Conservation (phyloP, 2,888 invertebrate genomes). For the Amblyjoppa fuscipennis region DNA sequence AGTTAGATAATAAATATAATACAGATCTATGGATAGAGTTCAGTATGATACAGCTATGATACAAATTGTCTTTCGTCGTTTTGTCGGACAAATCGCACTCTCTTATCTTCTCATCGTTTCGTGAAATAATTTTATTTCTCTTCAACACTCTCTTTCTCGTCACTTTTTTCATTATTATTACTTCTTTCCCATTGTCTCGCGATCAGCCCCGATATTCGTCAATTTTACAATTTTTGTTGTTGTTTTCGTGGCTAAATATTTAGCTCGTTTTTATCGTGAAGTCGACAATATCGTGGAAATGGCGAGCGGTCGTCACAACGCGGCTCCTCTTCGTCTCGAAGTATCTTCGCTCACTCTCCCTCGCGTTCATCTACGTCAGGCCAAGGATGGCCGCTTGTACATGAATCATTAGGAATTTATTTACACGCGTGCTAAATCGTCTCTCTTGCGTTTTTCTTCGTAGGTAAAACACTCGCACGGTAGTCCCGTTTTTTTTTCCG, state of each 20-base stretch:
- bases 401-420: slow-evolving; percentile 84
- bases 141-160: slow-evolving; percentile 22
- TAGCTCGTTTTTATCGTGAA: slow-evolving; percentile 2
- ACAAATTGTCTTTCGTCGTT: slow-evolving; percentile 78
- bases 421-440: slow-evolving; percentile 83
- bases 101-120: slow-evolving; percentile 59
- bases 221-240: not conserved
- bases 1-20: slow-evolving; percentile 82
- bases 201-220: slow-evolving; percentile 52
- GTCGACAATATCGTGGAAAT: slow-evolving; percentile 41
- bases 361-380: slow-evolving; percentile 65
- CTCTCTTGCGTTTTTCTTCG: slow-evolving; percentile 56
- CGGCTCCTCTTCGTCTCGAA: slow-evolving; percentile 18
- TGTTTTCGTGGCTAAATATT: not conserved
- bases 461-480: slow-evolving; percentile 28
- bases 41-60: slow-evolving; percentile 84
- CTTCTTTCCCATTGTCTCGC: slow-evolving; percentile 32
- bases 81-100: slow-evolving; percentile 68
- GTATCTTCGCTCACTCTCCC: slow-evolving; percentile 66
- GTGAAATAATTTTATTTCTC: slow-evolving; percentile 64
- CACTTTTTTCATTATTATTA: slow-evolving; percentile 24
- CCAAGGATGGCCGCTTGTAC: slow-evolving; percentile 76
- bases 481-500: not conserved
- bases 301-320: slow-evolving; percentile 51
- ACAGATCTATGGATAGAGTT: slow-evolving; percentile 84